These are phyloP conservation scores for Tipula helvola DNA, from an alignment of 2,888 invertebrate genomes.

Conservation along the genomic window DNA sequence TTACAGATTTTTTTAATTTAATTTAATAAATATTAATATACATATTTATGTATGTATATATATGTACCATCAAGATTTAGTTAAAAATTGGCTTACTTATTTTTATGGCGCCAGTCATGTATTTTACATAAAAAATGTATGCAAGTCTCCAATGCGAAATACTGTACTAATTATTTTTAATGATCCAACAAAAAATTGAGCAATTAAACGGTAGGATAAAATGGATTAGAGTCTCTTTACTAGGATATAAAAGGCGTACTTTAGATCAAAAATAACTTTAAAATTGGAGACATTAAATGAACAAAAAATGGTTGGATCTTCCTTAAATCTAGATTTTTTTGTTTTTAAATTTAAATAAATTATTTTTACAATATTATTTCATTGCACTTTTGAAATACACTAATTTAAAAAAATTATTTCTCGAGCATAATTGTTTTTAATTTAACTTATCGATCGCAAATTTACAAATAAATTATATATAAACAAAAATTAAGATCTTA, in stretches of 20 bases:
- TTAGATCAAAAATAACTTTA: background rate
- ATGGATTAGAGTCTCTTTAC: no score
- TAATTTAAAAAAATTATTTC: background rate
- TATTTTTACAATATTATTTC: background rate
- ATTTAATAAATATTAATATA: background rate
- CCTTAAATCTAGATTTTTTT: background rate
- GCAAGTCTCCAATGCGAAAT: background rate
- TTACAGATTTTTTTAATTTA: background rate
- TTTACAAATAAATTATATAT: background rate
- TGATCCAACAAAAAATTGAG: background rate
- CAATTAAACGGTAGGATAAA: background rate
- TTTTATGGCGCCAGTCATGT: background rate
- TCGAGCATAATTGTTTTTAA: background rate
- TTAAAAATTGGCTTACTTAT: background rate
- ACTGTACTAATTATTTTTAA: background rate
- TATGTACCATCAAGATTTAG: background rate
- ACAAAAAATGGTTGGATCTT: background rate
- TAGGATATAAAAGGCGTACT: no score
- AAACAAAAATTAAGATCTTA: background rate
- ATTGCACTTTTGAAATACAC: background rate
- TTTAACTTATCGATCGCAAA: background rate
- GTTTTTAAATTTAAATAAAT: background rate
- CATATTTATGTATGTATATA: background rate
- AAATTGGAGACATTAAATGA: background rate
- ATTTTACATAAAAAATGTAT: background rate